These are phyloP conservation scores for Hydrotaea diabolus DNA, from an alignment of 2,888 invertebrate genomes.

Conservation along the genomic window DNA sequence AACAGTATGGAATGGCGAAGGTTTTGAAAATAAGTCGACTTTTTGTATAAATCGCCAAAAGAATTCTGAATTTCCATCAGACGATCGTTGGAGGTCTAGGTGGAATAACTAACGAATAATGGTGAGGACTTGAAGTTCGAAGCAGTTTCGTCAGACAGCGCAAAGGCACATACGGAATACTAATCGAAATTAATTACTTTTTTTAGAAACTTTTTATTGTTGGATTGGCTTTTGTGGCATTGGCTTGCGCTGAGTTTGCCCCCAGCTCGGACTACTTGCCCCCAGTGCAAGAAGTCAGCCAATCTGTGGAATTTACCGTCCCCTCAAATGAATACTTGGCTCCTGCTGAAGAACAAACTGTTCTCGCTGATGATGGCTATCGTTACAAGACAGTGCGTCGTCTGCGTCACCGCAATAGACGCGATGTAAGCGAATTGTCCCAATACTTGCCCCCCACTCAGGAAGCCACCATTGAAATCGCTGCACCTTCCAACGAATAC, in stretches of 20 bases:
- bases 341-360: conserved; percentile 59
- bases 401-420: conserved; percentile 51
- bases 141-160: background rate
- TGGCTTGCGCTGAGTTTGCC: conserved; percentile 58
- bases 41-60: conserved; percentile 61
- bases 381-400: conserved; percentile 69
- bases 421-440: conserved; percentile 42
- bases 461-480: conserved; percentile 44
- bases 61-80: conserved; percentile 35
- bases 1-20: background rate
- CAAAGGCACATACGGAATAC: background rate
- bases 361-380: conserved; percentile 63
- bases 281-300: conserved; percentile 46
- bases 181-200: background rate
- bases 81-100: conserved; percentile 52
- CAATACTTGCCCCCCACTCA: conserved; percentile 48
- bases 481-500: conserved; percentile 58
- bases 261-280: conserved; percentile 57
- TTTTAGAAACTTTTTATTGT: conserved; percentile 58
- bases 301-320: conserved; percentile 31
- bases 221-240: conserved; percentile 50
- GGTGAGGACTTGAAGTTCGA: conserved; percentile 30
- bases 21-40: conserved; percentile 20
- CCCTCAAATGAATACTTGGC: conserved; percentile 53
- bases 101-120: conserved; percentile 41